Conservation (phyloP, 1,140 invertebrate genomes). For the Drosophila rufa region DNA sequence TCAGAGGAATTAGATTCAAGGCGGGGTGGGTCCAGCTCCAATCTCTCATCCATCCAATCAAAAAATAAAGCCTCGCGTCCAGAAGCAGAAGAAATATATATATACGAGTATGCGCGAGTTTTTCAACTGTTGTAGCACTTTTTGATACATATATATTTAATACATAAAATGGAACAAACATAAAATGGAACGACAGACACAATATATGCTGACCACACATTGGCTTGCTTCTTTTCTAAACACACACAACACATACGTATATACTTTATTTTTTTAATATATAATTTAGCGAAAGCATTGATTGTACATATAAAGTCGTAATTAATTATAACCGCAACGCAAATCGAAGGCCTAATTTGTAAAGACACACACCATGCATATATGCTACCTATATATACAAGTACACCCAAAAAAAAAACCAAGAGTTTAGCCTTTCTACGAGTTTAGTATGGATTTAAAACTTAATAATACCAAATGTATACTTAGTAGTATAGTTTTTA, state of each 20-base stretch:
- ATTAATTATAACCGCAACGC: slow-evolving; percentile 54
- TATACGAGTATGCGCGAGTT: not conserved
- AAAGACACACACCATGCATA: slow-evolving; percentile 18
- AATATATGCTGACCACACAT: slow-evolving; percentile 44
- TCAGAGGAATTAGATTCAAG: slow-evolving; percentile 2
- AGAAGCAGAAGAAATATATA: not conserved
- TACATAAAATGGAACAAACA: slow-evolving; percentile 17
- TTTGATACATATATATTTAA: slow-evolving; percentile 12
- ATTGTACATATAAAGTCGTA: slow-evolving; percentile 66
- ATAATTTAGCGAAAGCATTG: slow-evolving; percentile 58
- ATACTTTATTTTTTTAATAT: slow-evolving; percentile 51
- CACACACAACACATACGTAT: not conserved
- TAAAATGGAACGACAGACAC: slow-evolving; percentile 17
- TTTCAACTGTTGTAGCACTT: slow-evolving; percentile 14
- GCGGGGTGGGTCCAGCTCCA: slow-evolving; percentile 2
- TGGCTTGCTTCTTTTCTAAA: slow-evolving; percentile 33
- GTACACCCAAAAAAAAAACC: too few relatives aligned
- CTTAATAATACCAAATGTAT: too few relatives aligned
- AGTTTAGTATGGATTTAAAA: too few relatives aligned
- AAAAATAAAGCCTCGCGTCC: not conserved
- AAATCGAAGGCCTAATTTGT: slow-evolving; percentile 34
- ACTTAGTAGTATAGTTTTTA: too few relatives aligned
- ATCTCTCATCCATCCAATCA: not conserved
- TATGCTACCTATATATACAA: not conserved
- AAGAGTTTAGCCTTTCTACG: too few relatives aligned